These are phyloP conservation scores for Patella caerulea DNA, from an alignment of 2,888 invertebrate genomes.

Conservation along the genomic window DNA sequence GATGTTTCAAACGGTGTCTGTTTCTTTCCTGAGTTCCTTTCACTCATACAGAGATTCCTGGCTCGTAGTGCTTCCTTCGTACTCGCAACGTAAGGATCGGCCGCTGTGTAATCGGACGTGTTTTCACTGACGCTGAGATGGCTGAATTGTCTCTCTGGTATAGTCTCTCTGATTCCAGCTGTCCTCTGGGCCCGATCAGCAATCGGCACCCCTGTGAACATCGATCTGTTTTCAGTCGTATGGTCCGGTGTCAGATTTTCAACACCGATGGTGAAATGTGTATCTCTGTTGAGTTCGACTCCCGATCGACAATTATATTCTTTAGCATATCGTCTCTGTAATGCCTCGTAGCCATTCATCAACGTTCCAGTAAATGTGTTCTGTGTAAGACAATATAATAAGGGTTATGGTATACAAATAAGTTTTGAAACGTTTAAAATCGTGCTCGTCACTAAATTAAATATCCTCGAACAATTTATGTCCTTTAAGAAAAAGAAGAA, in stretches of 20 bases:
- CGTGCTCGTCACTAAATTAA: too few relatives aligned
- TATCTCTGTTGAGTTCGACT: constrained; percentile 29
- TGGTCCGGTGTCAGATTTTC: constrained; percentile 41
- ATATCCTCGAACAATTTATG: too few relatives aligned
- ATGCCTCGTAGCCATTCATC: not conserved
- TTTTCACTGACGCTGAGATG: constrained; percentile 57
- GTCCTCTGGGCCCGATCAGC: constrained; percentile 16
- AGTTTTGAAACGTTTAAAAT: too few relatives aligned
- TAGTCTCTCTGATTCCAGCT: constrained; percentile 53
- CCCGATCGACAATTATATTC: not conserved
- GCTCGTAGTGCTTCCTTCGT: constrained; percentile 48
- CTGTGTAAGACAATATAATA: not conserved
- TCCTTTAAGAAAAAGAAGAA: too few relatives aligned
- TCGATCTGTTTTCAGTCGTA: constrained; percentile 46
- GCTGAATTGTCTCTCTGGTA: constrained; percentile 41
- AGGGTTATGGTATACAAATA: not conserved
- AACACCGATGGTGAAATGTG: constrained; percentile 57
- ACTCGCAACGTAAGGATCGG: constrained; percentile 47
- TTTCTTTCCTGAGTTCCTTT: not conserved
- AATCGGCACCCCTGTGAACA: constrained; percentile 44
- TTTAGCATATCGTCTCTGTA: not conserved
- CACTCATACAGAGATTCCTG: constrained; percentile 35
- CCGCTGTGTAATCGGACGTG: constrained; percentile 50
- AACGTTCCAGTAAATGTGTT: not conserved
- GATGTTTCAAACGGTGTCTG: constrained; percentile 42